A percentile compares a stretch with the other conserved stretches of the same genome.
phyloP scores from a whole-genome alignment of 2,113 vertebrate species.

The Campylorhamphus procurvoides region DNA sequence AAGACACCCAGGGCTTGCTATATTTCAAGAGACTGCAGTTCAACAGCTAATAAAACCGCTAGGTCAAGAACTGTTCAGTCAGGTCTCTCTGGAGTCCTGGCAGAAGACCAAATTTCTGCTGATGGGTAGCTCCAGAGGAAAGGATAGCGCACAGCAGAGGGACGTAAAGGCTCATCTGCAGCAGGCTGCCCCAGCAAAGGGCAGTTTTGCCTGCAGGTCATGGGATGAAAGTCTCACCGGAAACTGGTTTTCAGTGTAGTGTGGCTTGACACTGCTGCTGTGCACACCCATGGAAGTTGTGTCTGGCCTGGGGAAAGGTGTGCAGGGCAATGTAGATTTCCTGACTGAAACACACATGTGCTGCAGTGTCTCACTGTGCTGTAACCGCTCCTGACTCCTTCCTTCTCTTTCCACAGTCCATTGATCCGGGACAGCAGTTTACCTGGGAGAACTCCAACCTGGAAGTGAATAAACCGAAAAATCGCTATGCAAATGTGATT shows the following conservation, averaged over 20 bases:
- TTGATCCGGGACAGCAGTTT: slow-evolving; percentile 96
- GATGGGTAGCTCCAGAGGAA: neutral
- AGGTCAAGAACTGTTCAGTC: slow-evolving; percentile 16
- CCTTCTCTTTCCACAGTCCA: slow-evolving; percentile 75
- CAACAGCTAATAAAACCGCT: neutral
- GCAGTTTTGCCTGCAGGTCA: neutral
- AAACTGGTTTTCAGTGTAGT: neutral
- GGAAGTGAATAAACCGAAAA: slow-evolving; percentile 97
- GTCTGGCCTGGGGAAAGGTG: neutral
- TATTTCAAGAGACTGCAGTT: slow-evolving; percentile 44
- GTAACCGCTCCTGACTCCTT: neutral
- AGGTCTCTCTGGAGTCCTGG: slow-evolving; percentile 29
- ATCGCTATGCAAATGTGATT: slow-evolving; percentile 96
- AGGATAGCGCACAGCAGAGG: neutral
- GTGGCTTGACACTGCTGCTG: neutral
- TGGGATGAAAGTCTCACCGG: neutral
- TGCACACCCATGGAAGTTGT: neutral
- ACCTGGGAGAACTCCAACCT: slow-evolving; percentile 98
- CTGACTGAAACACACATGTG: rapidly evolving
- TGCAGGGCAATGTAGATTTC: neutral
- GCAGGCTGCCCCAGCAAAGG: neutral
- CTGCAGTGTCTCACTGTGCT: neutral
- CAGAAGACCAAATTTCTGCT: slow-evolving; percentile 23
- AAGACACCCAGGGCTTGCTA: neutral
- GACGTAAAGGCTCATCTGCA: neutral